These are phyloP conservation scores for Choristoneura fumiferana DNA, from an alignment of 1,140 invertebrate genomes.

Conservation along the genomic window DNA sequence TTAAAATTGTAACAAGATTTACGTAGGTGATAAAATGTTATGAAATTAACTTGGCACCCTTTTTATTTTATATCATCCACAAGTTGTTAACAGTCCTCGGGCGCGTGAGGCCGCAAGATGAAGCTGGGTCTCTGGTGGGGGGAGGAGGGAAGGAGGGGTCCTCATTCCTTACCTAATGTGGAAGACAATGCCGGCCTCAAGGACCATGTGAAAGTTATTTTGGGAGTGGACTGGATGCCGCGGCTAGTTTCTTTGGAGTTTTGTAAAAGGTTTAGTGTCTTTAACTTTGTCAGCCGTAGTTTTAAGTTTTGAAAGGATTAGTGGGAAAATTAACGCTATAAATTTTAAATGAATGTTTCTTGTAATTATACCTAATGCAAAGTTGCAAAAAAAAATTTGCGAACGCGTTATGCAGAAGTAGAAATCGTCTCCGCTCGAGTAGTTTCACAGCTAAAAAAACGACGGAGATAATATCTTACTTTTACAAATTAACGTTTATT, in stretches of 20 bases:
- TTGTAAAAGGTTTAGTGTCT: background rate
- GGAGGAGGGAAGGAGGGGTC: slow-evolving; percentile 22
- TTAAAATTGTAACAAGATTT: too few relatives aligned
- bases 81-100: slow-evolving; percentile 21
- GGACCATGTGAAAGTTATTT: slow-evolving; percentile 56
- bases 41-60: slow-evolving; percentile 2
- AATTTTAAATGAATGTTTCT: too few relatives aligned
- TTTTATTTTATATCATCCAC: slow-evolving; percentile 2
- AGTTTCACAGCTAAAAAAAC: background rate
- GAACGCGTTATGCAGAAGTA: background rate
- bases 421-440: background rate
- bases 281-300: background rate
- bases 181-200: slow-evolving; percentile 60
- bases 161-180: slow-evolving; percentile 71
- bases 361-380: background rate
- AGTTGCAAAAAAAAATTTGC: too few relatives aligned
- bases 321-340: too few relatives aligned
- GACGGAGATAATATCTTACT: background rate
- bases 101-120: slow-evolving; percentile 54
- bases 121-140: slow-evolving; percentile 24
- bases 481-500: slow-evolving; percentile 3
- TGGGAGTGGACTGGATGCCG: slow-evolving; percentile 25
- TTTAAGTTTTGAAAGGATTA: too few relatives aligned
- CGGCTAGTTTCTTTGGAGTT: background rate
- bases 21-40: background rate